Evolutionary conservation across 1,140 invertebrate genomes (phyloP).

Genomic region (Lerema accius): DNA sequence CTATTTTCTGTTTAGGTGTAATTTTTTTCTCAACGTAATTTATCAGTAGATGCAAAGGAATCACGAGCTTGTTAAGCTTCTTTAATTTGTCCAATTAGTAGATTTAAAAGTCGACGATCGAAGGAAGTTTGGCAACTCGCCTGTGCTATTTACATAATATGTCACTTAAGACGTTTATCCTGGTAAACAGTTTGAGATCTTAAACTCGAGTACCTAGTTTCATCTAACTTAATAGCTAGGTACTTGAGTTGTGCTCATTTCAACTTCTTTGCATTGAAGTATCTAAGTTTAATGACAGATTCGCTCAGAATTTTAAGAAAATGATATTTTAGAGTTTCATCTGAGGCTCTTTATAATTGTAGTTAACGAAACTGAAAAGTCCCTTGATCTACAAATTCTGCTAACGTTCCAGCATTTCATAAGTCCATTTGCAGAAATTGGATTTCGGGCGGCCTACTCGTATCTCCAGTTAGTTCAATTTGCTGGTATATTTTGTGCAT

Average conservation of each 20-base stretch:
- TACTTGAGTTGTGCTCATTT: not conserved
- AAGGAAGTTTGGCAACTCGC: conserved; percentile 26
- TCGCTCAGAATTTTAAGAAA: not conserved
- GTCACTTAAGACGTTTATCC: conserved; percentile 22
- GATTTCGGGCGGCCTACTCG: conserved; percentile 25
- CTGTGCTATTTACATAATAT: conserved; percentile 31
- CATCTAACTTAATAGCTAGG: not conserved
- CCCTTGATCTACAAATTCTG: conserved; percentile 7
- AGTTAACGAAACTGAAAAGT: conserved; percentile 11
- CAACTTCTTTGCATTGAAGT: too few relatives aligned
- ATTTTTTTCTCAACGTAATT: not conserved
- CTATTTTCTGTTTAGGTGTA: too few relatives aligned
- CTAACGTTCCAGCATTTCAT: conserved; percentile 12
- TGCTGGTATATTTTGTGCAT: conserved; percentile 29
- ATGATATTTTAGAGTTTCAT: not conserved
- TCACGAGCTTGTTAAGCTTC: not conserved
- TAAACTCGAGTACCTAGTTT: not conserved
- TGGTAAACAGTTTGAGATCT: conserved; percentile 21
- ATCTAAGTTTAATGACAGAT: not conserved
- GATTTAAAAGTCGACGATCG: conserved; percentile 22
- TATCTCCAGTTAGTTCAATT: conserved; percentile 29
- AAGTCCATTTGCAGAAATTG: conserved; percentile 32
- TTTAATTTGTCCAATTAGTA: conserved; percentile 27
- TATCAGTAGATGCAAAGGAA: conserved; percentile 6
- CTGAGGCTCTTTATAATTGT: not conserved